These are phyloP conservation scores for Sebastes fasciatus DNA, from an alignment of 2,113 vertebrate genomes.

Conservation along the genomic window DNA sequence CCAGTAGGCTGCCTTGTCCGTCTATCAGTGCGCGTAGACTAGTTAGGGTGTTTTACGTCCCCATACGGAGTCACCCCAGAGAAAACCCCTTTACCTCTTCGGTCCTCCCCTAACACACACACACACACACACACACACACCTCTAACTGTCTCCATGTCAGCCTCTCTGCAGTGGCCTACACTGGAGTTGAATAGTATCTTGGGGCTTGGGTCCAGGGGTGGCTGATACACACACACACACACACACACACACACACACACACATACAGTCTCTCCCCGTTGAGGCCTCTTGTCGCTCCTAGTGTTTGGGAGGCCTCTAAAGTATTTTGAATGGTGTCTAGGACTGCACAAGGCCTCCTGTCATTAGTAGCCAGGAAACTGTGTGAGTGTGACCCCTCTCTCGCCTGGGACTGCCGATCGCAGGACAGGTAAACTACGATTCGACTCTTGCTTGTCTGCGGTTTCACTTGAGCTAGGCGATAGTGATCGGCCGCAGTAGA, in stretches of 20 bases:
- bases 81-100: slow-evolving; percentile 8
- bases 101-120: slow-evolving; percentile 1
- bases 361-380: slow-evolving; percentile 47
- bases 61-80: slow-evolving; percentile 36
- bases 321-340: slow-evolving; percentile 66
- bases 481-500: slow-evolving; percentile 19
- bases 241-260: slow-evolving; percentile 23
- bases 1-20: slow-evolving; percentile 71
- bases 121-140: slow-evolving; percentile 12
- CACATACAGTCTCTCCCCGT: slow-evolving; percentile 38
- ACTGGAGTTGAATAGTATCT: slow-evolving; percentile 43
- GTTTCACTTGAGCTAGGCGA: slow-evolving; percentile 39
- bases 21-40: slow-evolving; percentile 64
- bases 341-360: slow-evolving; percentile 61
- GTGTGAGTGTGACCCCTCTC: slow-evolving; percentile 34
- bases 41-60: slow-evolving; percentile 62
- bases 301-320: slow-evolving; percentile 65
- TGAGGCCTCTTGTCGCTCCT: slow-evolving; percentile 73
- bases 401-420: slow-evolving; percentile 17
- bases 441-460: slow-evolving; percentile 31
- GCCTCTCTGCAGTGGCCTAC: slow-evolving; percentile 48
- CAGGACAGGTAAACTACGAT: slow-evolving; percentile 50
- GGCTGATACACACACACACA: slow-evolving; percentile 36
- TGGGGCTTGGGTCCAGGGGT: slow-evolving; percentile 34
- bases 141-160: slow-evolving; percentile 45